phyloP scores from a whole-genome alignment of 1,140 invertebrate genomes.

The Tetragnatha versicolor region DNA sequence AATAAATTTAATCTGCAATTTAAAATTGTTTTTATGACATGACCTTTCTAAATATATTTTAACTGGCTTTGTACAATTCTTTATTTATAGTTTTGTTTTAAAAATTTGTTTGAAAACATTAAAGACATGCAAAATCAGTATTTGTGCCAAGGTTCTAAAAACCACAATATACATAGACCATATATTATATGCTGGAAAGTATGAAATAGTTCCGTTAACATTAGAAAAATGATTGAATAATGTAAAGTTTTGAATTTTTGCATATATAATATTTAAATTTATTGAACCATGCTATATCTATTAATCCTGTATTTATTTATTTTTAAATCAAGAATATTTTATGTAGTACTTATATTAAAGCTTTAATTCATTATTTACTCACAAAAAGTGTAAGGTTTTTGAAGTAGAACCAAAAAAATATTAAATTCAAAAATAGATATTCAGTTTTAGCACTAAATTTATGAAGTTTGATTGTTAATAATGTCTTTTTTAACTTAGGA shows the following conservation, averaged over 20 bases:
- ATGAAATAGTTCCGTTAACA: too few species aligned
- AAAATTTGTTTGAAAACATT: not conserved
- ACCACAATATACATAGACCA: too few species aligned
- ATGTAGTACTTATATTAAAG: not conserved
- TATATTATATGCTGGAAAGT: too few species aligned
- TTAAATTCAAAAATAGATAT: not conserved
- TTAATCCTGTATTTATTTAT: not conserved
- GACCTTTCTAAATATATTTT: too few species aligned
- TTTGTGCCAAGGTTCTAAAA: too few species aligned
- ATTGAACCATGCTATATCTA: too few species aligned
- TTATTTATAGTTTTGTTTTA: not conserved
- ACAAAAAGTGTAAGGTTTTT: not conserved
- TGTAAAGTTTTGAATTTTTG: too few species aligned
- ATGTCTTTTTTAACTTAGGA: conserved; percentile 48
- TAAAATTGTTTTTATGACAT: not conserved
- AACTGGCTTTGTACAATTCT: not conserved
- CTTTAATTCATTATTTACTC: not conserved
- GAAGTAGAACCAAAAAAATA: not conserved
- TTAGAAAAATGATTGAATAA: too few species aligned
- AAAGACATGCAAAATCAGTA: too few species aligned
- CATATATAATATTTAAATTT: too few species aligned
- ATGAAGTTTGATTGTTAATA: not conserved
- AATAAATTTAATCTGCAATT: not conserved
- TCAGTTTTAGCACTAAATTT: not conserved
- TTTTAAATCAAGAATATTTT: not conserved